phyloP scores from a whole-genome alignment of 2,797 vertebrate species.

The Micromesistius poutassou region DNA sequence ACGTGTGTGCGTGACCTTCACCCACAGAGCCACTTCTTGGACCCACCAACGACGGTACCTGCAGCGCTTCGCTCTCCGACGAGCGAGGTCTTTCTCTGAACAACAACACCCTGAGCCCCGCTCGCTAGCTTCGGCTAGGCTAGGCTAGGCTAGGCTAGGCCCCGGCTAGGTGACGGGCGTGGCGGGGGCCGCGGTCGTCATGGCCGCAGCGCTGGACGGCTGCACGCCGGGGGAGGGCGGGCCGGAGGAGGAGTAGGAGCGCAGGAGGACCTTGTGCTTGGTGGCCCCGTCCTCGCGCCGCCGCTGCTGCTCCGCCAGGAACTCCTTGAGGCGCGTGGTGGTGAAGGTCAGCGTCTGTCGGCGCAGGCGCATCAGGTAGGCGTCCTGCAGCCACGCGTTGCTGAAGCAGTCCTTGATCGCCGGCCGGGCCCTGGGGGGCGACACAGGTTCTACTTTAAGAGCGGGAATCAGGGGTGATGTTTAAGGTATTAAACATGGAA shows the following conservation, averaged over 20 bases:
- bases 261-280: conserved; percentile 96
- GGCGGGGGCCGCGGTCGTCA: conserved; percentile 48
- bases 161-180: conserved; percentile 56
- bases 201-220: background rate
- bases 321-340: conserved; percentile 94
- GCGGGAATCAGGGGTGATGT: background rate
- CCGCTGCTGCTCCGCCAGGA: conserved; percentile 89
- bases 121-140: background rate
- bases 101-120: conserved; percentile 13
- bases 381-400: conserved; percentile 96
- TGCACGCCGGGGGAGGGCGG: background rate
- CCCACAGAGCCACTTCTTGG: conserved; percentile 6
- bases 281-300: conserved; percentile 79
- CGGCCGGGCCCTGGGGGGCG: conserved; percentile 84
- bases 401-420: conserved; percentile 91
- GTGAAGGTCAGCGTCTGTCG: conserved; percentile 97
- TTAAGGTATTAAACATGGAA: too few relatives aligned
- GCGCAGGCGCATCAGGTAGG: conserved; percentile 95
- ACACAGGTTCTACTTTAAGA: background rate
- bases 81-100: conserved; percentile 29
- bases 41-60: conserved; percentile 35
- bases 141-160: background rate
- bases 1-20: conserved; percentile 2
- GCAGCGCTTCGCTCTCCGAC: conserved; percentile 2
- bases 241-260: conserved; percentile 84